These are phyloP conservation scores for Rhynchophorus ferrugineus DNA, from an alignment of 1,140 invertebrate species.

Conservation along the genomic window DNA sequence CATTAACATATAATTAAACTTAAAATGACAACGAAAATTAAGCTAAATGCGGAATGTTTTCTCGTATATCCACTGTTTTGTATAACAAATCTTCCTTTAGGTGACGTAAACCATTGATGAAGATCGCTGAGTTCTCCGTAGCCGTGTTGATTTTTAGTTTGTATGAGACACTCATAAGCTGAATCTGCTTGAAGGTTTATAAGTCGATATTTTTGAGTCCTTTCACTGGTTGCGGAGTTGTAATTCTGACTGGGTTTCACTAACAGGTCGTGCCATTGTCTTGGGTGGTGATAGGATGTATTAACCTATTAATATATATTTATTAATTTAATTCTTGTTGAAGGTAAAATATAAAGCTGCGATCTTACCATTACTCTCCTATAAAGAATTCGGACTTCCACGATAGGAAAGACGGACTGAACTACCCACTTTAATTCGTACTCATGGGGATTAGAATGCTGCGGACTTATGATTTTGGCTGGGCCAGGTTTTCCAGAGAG, in stretches of 20 bases:
- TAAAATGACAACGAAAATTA: no score
- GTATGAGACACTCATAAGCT: conserved; percentile 56
- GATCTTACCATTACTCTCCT: conserved; percentile 55
- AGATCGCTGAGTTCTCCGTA: conserved; percentile 51
- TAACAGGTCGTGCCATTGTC: conserved; percentile 61
- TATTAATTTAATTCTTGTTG: no score
- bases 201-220: conserved; percentile 36
- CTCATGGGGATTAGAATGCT: conserved; percentile 48
- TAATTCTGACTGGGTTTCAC: conserved; percentile 37
- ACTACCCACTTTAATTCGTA: conserved; percentile 56
- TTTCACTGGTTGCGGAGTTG: conserved; percentile 33
- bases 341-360: conserved; percentile 14
- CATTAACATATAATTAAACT: no score
- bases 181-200: conserved; percentile 50
- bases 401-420: conserved; percentile 56
- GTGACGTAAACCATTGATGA: conserved; percentile 38
- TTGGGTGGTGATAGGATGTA: conserved; percentile 61
- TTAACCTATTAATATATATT: no score
- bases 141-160: conserved; percentile 59
- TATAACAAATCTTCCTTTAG: conserved; percentile 25
- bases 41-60: no score
- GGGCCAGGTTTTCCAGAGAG: conserved; percentile 59
- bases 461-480: conserved; percentile 53
- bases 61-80: conserved; percentile 9
- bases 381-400: conserved; percentile 56